Evolutionary conservation across 2,797 vertebrate genomes (phyloP).

Genomic region (Loris lydekkerianus): DNA sequence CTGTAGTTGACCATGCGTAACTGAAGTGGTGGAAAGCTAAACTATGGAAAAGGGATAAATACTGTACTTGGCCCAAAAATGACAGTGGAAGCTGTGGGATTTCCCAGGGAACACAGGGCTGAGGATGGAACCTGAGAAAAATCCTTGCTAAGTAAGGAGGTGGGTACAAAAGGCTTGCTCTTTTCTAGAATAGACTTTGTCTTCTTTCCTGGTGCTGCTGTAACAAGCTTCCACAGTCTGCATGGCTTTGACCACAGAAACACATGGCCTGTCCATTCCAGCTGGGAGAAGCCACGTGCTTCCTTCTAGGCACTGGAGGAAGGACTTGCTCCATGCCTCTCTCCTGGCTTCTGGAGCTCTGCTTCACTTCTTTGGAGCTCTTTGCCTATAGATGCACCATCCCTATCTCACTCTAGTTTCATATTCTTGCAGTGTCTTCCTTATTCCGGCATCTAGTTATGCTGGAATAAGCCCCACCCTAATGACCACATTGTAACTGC

Average conservation of each 20-base stretch:
- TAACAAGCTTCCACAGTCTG: background rate
- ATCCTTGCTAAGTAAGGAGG: background rate
- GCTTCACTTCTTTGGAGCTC: background rate
- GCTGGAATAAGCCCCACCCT: background rate
- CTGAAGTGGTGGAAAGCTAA: background rate
- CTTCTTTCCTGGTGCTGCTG: background rate
- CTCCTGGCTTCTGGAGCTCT: background rate
- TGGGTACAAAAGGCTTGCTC: background rate
- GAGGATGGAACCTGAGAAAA: conserved; percentile 32
- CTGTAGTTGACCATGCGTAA: background rate
- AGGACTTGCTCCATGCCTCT: background rate
- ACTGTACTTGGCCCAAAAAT: background rate
- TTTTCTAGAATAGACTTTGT: background rate
- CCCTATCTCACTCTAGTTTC: background rate
- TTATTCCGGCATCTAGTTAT: background rate
- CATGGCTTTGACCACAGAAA: background rate
- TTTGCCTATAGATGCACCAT: background rate
- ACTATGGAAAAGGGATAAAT: background rate
- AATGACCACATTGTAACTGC: background rate
- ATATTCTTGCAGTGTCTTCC: background rate
- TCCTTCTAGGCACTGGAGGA: background rate
- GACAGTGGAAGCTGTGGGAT: background rate
- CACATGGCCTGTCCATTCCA: background rate
- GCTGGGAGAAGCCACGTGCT: background rate
- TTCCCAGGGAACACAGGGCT: background rate